Base-by-base conservation (phyloP, 2,797 vertebrate genomes). In the Coilia nasus region DNA sequence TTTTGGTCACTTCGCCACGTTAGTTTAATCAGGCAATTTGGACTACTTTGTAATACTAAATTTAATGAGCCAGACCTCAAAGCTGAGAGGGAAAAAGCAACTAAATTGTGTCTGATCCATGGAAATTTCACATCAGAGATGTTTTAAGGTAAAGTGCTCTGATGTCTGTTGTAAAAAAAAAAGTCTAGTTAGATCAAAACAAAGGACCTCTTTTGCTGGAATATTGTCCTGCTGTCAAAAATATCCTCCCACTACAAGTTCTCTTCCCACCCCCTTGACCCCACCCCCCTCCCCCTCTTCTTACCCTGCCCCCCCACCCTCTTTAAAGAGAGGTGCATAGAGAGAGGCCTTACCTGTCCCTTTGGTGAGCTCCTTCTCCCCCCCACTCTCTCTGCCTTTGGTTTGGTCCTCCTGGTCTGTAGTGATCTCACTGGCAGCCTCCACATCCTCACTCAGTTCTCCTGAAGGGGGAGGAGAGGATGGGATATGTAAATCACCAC, bases 381-480 rank as follows among this genome's bases (percentile, higher is more conserved):
- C 94, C 94, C 96, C 96, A 93, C 96, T 94, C 92, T 98, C 98
- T 92, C 96, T 96, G 90, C 98, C 98, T 97, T 98, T 99, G 90
- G 96, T 93, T 94, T 97, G 95, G 93, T 99, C 98, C 94, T 98
- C 98, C 91, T 96, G 96, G 90, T 99, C 97, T 86, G 95, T 95
- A 82, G 95, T 94, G 87, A 96, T 94, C 95, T 99, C 98, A 91
- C 89, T 96, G 92, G 97, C 96, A 93, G 96, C 98, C 95, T 99
- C 98, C 88, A 96, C 97, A 97, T 99, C 98, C 96, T 99, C 98
- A 90, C 91, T 92, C 89, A 97, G 93, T 94, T 99, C 98, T 95
- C 98, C 98, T 99, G 96, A 92, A 95, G 95, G 95, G 94, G 95
- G 95, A 95, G 95, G 95, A 93, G 95, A 95, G 93, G 93, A 95